phyloP scores from a whole-genome alignment of 2,797 vertebrate species.

The Otolemur crassicaudatus region DNA sequence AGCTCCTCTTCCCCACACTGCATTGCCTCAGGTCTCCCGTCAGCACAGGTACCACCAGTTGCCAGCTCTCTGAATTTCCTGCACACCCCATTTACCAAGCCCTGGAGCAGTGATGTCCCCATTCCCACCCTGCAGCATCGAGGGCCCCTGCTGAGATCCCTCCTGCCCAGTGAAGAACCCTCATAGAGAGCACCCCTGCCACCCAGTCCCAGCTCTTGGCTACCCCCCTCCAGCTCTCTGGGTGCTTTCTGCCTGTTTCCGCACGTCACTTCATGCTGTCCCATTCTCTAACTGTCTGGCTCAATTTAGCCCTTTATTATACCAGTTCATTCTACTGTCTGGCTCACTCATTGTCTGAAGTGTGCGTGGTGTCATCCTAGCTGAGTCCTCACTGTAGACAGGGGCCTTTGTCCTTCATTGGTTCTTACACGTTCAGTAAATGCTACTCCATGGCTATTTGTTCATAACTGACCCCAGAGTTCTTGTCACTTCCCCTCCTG shows the following conservation, averaged over 20 bases:
- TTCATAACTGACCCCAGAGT: neutral
- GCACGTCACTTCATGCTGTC: neutral
- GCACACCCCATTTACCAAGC: neutral
- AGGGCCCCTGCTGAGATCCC: neutral
- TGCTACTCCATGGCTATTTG: neutral
- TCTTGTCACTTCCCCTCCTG: neutral
- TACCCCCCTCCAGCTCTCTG: neutral
- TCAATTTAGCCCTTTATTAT: neutral
- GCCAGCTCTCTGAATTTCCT: neutral
- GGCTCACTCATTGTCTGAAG: neutral
- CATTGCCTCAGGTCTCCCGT: neutral
- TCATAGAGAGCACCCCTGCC: neutral
- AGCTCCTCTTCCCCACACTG: neutral
- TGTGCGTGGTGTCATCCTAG: neutral
- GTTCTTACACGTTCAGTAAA: neutral
- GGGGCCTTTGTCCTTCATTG: neutral
- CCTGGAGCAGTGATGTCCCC: neutral
- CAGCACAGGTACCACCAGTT: neutral
- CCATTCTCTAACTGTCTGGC: neutral
- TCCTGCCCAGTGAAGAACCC: neutral
- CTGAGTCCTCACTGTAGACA: neutral
- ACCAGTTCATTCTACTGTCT: neutral
- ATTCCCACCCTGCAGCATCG: neutral
- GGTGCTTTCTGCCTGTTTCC: neutral
- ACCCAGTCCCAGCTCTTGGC: rapidly evolving